Conservation (phyloP, 1,140 invertebrate species). For the Latrodectus geometricus region DNA sequence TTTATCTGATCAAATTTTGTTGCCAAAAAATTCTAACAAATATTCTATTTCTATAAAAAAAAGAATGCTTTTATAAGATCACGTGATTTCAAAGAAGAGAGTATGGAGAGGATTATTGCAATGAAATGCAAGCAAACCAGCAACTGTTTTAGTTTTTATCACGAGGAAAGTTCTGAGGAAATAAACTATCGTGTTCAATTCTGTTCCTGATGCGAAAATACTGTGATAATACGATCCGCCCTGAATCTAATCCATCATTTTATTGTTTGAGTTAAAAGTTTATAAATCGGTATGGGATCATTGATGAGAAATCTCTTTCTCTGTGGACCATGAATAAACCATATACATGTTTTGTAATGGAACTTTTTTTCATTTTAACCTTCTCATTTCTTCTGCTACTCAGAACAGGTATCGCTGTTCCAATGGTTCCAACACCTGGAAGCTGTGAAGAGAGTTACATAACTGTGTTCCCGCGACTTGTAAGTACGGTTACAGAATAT, state of each 20-base stretch:
- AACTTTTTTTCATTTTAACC: neutral
- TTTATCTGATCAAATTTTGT: too few species aligned
- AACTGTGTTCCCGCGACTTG: slow-evolving; percentile 6
- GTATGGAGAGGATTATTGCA: too few species aligned
- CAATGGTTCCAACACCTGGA: neutral
- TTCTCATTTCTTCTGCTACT: neutral
- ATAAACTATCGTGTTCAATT: too few species aligned
- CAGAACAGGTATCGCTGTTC: neutral
- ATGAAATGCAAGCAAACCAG: too few species aligned
- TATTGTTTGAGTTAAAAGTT: neutral
- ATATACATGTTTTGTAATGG: neutral
- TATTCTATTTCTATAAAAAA: too few species aligned
- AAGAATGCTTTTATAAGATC: too few species aligned
- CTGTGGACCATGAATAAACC: neutral
- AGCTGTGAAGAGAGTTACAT: neutral
- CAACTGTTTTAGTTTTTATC: too few species aligned
- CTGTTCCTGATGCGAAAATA: too few species aligned
- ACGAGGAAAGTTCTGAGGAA: too few species aligned
- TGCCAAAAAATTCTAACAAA: too few species aligned
- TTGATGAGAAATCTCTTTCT: neutral
- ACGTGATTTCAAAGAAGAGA: too few species aligned
- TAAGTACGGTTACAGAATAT: neutral
- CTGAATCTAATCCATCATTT: slow-evolving; percentile 7
- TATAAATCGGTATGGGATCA: neutral
- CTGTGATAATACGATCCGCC: too few species aligned